Percentiles rank a stretch among this genome's conserved stretches.
phyloP scores from a whole-genome alignment of 2,113 vertebrate species.

The Gymnobelideus leadbeateri region DNA sequence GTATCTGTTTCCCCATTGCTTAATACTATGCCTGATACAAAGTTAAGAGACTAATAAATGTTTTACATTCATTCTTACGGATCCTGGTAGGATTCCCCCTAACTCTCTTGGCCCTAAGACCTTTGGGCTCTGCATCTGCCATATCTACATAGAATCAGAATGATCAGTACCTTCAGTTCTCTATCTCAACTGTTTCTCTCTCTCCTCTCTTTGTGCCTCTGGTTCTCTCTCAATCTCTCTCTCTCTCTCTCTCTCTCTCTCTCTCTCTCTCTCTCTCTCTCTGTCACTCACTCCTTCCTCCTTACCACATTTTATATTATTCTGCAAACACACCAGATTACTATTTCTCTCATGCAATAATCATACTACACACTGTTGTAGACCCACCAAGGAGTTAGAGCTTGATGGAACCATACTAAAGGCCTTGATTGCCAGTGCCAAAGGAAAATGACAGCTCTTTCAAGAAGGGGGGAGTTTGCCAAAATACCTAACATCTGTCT shows the following conservation, averaged over 20 bases:
- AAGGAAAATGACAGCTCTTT: neutral
- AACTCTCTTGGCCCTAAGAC: neutral
- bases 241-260: neutral
- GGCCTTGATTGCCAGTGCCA: neutral
- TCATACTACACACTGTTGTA: neutral
- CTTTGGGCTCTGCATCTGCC: neutral
- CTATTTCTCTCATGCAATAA: neutral
- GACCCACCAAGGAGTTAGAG: neutral
- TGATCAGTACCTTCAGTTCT: neutral
- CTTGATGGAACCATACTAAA: neutral
- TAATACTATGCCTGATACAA: neutral
- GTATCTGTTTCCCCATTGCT: neutral
- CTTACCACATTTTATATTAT: neutral
- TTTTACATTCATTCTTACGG: neutral
- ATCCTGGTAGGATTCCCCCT: neutral
- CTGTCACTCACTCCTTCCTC: neutral
- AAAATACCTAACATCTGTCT: neutral
- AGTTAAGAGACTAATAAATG: neutral
- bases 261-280: neutral
- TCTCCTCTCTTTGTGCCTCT: neutral
- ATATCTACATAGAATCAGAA: neutral
- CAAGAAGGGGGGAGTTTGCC: neutral
- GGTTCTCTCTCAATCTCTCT: neutral
- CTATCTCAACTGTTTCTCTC: neutral
- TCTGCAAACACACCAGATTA: neutral